Percentiles rank a stretch among this genome's conserved stretches.
phyloP scores from a whole-genome alignment of 2,888 invertebrate genomes.

The Ormyrus labotus region DNA sequence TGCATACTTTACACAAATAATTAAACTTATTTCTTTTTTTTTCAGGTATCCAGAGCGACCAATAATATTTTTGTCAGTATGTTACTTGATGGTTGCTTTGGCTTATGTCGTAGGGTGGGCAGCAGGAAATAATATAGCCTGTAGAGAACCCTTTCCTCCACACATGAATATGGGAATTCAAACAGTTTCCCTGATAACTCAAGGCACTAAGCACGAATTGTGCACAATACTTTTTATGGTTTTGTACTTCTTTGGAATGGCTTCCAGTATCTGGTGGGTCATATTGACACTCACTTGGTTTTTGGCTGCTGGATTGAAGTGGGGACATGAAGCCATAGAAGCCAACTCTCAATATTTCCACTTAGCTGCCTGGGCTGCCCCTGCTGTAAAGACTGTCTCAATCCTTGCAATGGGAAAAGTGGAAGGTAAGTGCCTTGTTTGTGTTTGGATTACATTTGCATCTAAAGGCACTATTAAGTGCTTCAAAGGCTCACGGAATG shows the following conservation, averaged over 20 bases:
- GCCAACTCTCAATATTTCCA: constrained; percentile 98
- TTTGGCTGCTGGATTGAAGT: constrained; percentile 95
- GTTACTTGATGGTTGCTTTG: constrained; percentile 95
- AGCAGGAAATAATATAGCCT: constrained; percentile 88
- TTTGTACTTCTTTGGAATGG: constrained; percentile 97
- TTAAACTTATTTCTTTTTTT: constrained; percentile 13
- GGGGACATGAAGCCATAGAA: constrained; percentile 99
- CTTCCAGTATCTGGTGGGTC: constrained; percentile 98
- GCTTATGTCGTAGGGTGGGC: constrained; percentile 93
- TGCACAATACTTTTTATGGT: constrained; percentile 98
- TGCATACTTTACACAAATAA: not conserved
- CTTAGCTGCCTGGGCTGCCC: constrained; percentile 98
- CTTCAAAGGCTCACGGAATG: no score
- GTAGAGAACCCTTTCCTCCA: constrained; percentile 87
- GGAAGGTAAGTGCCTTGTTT: constrained; percentile 81
- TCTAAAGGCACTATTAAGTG: not conserved
- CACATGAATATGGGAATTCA: constrained; percentile 83
- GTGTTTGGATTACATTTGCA: no score
- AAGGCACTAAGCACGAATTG: constrained; percentile 88
- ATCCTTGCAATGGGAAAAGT: constrained; percentile 97
- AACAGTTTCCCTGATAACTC: constrained; percentile 90
- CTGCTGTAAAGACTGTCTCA: constrained; percentile 96
- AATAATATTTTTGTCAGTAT: constrained; percentile 96
- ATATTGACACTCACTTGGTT: constrained; percentile 97
- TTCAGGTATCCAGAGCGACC: constrained; percentile 96